These are phyloP conservation scores for Xanthia icteritia DNA, from an alignment of 2,888 invertebrate genomes.

Conservation along the genomic window DNA sequence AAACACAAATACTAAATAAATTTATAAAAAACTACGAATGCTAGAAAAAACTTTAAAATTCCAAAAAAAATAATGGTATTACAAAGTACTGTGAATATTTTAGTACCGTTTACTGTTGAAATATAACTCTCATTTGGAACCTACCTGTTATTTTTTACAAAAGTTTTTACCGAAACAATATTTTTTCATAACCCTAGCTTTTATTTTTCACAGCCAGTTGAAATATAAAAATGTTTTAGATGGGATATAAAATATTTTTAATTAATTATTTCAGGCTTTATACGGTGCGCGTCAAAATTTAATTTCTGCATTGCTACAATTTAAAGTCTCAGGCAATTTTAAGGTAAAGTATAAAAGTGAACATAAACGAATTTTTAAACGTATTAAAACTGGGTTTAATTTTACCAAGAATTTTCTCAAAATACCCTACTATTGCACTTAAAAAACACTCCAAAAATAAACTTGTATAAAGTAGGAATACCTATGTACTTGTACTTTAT, in stretches of 20 bases:
- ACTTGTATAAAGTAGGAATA: neutral
- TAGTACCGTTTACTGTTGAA: neutral
- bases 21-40: too few species aligned
- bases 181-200: constrained; percentile 18
- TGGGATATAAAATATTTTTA: constrained; percentile 19
- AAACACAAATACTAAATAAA: neutral
- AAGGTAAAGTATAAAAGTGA: neutral
- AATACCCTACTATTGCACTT: neutral
- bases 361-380: constrained; percentile 26
- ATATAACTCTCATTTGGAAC: constrained; percentile 7
- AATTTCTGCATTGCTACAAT: constrained; percentile 22
- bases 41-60: too few species aligned
- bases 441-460: neutral
- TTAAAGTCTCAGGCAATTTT: constrained; percentile 18
- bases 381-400: constrained; percentile 4
- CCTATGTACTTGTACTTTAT: too few species aligned
- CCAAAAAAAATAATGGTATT: too few species aligned
- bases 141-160: neutral
- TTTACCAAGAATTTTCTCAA: neutral
- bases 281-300: constrained; percentile 35
- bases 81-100: neutral
- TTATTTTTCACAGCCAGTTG: constrained; percentile 22
- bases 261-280: constrained; percentile 39
- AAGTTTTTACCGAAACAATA: constrained; percentile 1
- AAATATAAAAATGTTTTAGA: constrained; percentile 25